Base-by-base conservation (phyloP, 2,797 vertebrate species). In the Arctocebus calabarensis region DNA sequence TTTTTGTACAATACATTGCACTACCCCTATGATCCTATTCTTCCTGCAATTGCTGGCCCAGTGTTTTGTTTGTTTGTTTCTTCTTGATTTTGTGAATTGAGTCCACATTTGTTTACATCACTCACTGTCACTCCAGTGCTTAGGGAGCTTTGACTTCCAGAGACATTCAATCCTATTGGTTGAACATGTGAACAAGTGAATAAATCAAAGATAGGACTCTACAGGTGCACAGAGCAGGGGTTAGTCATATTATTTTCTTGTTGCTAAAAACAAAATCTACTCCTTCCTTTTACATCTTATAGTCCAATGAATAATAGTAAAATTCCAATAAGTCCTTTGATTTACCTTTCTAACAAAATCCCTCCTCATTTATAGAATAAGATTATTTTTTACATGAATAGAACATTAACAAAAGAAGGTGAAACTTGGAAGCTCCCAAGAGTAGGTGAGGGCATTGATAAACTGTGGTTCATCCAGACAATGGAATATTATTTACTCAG, bases 211-310 rank as follows among this genome's bases (percentile, higher is more conserved):
- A n/a, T 20, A 14, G 48, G 13, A 61, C 11, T 74, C 17, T 17
- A 34, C 4, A 70, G 19, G 14, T 0, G 2, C 25, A 77, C 25
- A 17, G 7, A 43, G 23, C 11, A 1, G 25, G 2, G 7, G 5
- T 13, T 78, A 25, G 73, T 52, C 40, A 9, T 57, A 23, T n/a
- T n/a, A 52, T 90, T 57, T 61, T 62, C 10, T 91, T 14, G 57
- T 75, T 66, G 16, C 6, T 77, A 48, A 77, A 84, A 84, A 70
- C 22, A 85, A 90, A 52, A 1, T 40, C 0, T 27, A 45, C 1
- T 40, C 22, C 7, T 73, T 75, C 48, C 14, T 52, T 52, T 84
- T 13, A 85, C 11, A 34, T 48, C 16, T 45, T 85, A 2, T 40
- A 87, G 19, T 77, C 2, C 22, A 82, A 94, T 43, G 9, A 73